Percentiles rank a stretch among this genome's conserved stretches.
These are phyloP conservation scores for Spodoptera picta DNA, from an alignment of 2,888 invertebrate genomes.

Conservation along the genomic window DNA sequence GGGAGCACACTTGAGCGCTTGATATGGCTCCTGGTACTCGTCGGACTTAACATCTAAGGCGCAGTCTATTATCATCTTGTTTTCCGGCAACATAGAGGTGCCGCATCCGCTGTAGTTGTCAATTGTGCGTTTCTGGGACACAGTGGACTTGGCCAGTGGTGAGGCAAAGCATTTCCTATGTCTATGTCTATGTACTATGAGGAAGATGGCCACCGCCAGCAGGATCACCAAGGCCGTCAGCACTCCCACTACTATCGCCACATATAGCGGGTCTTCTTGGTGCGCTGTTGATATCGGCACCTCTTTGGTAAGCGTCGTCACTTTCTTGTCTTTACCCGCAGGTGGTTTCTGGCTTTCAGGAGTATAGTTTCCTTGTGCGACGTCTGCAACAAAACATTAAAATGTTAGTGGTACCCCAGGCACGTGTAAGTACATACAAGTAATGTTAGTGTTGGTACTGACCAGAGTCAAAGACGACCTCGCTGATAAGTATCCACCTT, in stretches of 20 bases:
- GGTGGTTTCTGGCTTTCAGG: conserved; percentile 90
- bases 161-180: conserved; percentile 93
- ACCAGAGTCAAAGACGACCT: conserved; percentile 95
- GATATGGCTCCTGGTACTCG: conserved; percentile 94
- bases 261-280: conserved; percentile 92
- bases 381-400: conserved; percentile 74
- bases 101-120: conserved; percentile 89
- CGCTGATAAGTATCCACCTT: conserved; percentile 96
- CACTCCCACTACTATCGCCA: conserved; percentile 94
- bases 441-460: conserved; percentile 59
- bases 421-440: background rate
- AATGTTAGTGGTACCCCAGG: background rate
- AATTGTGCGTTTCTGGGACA: conserved; percentile 81
- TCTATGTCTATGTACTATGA: conserved; percentile 91
- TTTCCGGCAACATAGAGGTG: conserved; percentile 86
- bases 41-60: conserved; percentile 90
- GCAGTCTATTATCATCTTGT: conserved; percentile 88
- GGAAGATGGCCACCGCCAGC: conserved; percentile 91
- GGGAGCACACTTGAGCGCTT: conserved; percentile 92
- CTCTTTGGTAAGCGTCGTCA: conserved; percentile 83
- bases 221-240: conserved; percentile 92
- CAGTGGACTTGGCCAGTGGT: conserved; percentile 87
- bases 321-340: conserved; percentile 83
- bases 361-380: conserved; percentile 93
- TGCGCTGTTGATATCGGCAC: conserved; percentile 91